Percentiles rank a stretch among this genome's conserved stretches.
phyloP scores from a whole-genome alignment of 2,797 vertebrate genomes.

The Myotis vivesi region DNA sequence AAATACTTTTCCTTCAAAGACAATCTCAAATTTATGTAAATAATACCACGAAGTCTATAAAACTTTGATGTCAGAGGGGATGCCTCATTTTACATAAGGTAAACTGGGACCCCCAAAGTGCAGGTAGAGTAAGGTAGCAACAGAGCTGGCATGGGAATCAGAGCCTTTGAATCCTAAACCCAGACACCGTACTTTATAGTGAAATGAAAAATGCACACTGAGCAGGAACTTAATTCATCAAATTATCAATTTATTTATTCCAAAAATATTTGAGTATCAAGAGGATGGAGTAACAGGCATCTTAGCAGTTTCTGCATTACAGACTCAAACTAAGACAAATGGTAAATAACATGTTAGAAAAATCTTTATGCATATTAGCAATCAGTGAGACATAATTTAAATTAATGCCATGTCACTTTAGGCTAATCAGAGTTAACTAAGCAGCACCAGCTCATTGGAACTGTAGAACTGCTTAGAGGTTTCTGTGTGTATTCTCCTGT shows the following conservation, averaged over 20 bases:
- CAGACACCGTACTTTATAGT: neutral
- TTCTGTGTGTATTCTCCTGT: neutral
- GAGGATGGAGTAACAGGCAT: neutral
- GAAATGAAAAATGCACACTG: neutral
- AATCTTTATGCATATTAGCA: neutral
- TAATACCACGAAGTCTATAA: neutral
- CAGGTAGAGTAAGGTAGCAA: neutral
- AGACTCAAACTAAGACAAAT: neutral
- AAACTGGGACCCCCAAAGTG: neutral
- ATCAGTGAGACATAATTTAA: slow-evolving; percentile 9
- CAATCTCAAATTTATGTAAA: neutral
- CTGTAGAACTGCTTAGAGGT: neutral
- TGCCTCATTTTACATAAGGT: neutral
- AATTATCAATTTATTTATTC: neutral
- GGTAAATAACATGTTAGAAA: neutral
- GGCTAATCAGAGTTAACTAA: slow-evolving; percentile 14
- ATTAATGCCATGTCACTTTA: slow-evolving; percentile 9
- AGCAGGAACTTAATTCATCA: neutral
- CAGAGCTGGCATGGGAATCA: neutral
- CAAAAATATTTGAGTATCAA: neutral
- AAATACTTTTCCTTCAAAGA: neutral
- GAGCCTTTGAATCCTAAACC: neutral
- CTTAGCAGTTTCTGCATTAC: neutral
- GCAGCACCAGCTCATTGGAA: neutral
- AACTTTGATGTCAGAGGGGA: neutral